Conservation (phyloP, 2,888 invertebrate genomes). For the Sisyra terminalis region DNA sequence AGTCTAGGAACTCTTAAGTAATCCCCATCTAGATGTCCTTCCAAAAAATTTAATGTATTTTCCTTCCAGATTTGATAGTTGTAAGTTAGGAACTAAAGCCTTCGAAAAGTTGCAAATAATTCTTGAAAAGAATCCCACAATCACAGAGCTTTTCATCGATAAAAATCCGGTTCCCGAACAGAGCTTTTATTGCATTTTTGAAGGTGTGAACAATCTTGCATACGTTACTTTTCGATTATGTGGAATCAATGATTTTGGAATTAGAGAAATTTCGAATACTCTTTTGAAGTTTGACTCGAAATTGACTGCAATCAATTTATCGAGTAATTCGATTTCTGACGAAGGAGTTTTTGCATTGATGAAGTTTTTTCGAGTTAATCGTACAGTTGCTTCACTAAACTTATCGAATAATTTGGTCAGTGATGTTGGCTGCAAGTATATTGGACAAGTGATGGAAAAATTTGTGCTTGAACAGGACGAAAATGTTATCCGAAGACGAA, state of each 20-base stretch:
- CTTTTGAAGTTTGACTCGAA: constrained; percentile 16
- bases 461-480: constrained; percentile 21
- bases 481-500: constrained; percentile 16
- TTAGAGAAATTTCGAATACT: constrained; percentile 13
- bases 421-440: constrained; percentile 14
- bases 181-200: constrained; percentile 20
- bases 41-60: too few species aligned
- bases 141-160: constrained; percentile 21
- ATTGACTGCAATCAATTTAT: constrained; percentile 21
- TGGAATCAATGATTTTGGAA: background rate
- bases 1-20: too few species aligned
- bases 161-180: constrained; percentile 22
- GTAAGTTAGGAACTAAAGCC: constrained; percentile 19
- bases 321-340: constrained; percentile 23
- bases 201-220: constrained; percentile 6
- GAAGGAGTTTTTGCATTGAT: constrained; percentile 20
- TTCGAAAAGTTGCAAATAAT: constrained; percentile 16
- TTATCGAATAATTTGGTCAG: constrained; percentile 20
- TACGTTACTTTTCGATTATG: background rate
- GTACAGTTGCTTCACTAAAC: constrained; percentile 18
- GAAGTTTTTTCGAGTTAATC: constrained; percentile 21
- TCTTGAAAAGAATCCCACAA: constrained; percentile 11
- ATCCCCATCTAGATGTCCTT: too few species aligned
- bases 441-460: constrained; percentile 17
- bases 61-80: constrained; percentile 20